Conservation (phyloP, 2,888 invertebrate species). For the Piscicola geometra region DNA sequence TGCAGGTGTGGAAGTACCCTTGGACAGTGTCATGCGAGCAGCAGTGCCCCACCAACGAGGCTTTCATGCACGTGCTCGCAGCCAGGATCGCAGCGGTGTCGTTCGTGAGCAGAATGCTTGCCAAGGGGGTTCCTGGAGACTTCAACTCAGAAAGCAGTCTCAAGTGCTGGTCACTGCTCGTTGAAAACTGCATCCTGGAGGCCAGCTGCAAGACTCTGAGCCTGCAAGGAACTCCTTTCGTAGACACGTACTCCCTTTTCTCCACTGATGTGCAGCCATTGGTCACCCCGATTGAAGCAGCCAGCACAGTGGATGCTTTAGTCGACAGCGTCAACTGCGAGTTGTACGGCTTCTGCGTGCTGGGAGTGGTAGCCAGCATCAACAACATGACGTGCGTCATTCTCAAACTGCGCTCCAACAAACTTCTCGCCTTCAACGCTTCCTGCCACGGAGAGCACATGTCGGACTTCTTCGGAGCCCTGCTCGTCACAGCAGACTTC, state of each 20-base stretch:
- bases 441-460: constrained; percentile 45
- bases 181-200: constrained; percentile 45
- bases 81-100: constrained; percentile 44
- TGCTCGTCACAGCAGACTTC: constrained; percentile 43
- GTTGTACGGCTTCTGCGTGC: constrained; percentile 43
- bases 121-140: constrained; percentile 40
- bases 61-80: constrained; percentile 42
- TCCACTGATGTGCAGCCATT: constrained; percentile 42
- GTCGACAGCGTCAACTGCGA: constrained; percentile 44
- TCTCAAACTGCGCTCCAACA: constrained; percentile 40
- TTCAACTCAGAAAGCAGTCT: constrained; percentile 41
- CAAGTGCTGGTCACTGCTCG: constrained; percentile 43
- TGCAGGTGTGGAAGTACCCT: constrained; percentile 45
- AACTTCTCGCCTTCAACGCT: constrained; percentile 44
- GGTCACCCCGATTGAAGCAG: constrained; percentile 41
- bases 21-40: constrained; percentile 45
- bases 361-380: constrained; percentile 44
- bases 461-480: constrained; percentile 44
- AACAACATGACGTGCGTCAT: constrained; percentile 44
- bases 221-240: constrained; percentile 40
- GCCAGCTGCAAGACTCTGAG: constrained; percentile 41
- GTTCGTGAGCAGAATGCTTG: constrained; percentile 42
- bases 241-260: constrained; percentile 43
- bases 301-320: constrained; percentile 43
- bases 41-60: constrained; percentile 43